phyloP scores from a whole-genome alignment of 2,797 vertebrate genomes.

The Takifugu ocellatus region DNA sequence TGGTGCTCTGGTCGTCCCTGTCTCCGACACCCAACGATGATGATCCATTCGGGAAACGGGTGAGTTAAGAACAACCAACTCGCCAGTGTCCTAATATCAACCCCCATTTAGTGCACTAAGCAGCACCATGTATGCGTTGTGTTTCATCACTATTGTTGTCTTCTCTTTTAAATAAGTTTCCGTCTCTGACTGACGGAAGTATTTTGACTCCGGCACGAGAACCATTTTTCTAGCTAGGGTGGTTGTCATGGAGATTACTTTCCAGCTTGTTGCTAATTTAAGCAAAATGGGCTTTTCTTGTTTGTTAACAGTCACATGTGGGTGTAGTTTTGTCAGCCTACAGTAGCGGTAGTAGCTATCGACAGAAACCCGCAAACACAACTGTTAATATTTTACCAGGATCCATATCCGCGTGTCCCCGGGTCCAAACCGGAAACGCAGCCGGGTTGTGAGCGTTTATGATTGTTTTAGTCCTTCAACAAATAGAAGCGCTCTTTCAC shows the following conservation, averaged over 20 bases:
- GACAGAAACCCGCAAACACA: no score
- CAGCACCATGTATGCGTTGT: no score
- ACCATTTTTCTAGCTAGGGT: neutral
- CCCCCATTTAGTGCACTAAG: no score
- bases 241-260: conserved; percentile 70
- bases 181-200: no score
- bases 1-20: conserved; percentile 89
- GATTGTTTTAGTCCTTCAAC: no score
- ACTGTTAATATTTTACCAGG: neutral
- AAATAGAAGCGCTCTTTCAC: no score
- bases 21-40: conserved; percentile 77
- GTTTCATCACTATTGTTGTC: no score
- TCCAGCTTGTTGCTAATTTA: neutral
- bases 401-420: neutral
- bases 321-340: neutral
- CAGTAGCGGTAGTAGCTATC: no score
- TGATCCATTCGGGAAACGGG: conserved; percentile 64
- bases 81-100: neutral
- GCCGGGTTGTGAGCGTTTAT: no score
- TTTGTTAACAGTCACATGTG: neutral
- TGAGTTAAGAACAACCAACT: conserved; percentile 39
- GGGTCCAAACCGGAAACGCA: neutral
- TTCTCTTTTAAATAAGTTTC: no score
- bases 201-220: conserved; percentile 5
- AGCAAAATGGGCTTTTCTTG: neutral